These are phyloP conservation scores for Poeciliopsis paucimaculata DNA, from an alignment of 2,797 vertebrate genomes.

Conservation along the genomic window DNA sequence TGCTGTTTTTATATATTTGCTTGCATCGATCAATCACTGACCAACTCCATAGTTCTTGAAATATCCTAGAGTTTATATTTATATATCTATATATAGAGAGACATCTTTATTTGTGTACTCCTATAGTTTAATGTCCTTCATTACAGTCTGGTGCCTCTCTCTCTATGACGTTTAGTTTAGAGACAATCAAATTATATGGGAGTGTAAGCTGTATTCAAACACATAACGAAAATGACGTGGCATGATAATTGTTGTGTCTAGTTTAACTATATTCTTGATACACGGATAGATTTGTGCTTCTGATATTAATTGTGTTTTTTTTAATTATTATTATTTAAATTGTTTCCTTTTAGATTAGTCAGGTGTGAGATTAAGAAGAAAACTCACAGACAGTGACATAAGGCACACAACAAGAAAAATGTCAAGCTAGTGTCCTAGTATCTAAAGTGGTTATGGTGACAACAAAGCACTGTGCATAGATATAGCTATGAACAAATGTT, in stretches of 20 bases:
- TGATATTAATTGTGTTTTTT: conserved; percentile 63
- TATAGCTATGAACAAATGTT: conserved; percentile 34
- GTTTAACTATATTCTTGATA: conserved; percentile 66
- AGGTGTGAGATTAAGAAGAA: conserved; percentile 32
- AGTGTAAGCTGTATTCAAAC: conserved; percentile 45
- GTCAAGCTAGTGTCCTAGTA: conserved; percentile 41
- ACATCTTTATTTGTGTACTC: conserved; percentile 73
- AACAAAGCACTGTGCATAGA: conserved; percentile 60
- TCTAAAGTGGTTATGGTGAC: conserved; percentile 28
- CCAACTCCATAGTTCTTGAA: conserved; percentile 60
- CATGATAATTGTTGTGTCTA: conserved; percentile 70
- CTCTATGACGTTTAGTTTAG: conserved; percentile 70
- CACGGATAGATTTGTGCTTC: conserved; percentile 59
- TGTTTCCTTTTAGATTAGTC: conserved; percentile 49
- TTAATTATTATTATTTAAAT: conserved; percentile 30
- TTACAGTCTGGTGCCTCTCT: conserved; percentile 80
- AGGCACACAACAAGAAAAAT: conserved; percentile 31
- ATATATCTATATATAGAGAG: conserved; percentile 60
- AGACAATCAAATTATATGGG: conserved; percentile 80
- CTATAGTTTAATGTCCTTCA: conserved; percentile 56
- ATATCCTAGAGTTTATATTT: conserved; percentile 80
- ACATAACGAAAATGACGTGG: conserved; percentile 54
- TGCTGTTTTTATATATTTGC: conserved; percentile 69
- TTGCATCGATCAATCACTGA: conserved; percentile 61
- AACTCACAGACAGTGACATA: conserved; percentile 36